Evolutionary conservation across 2,888 invertebrate genomes (phyloP).

Genomic region (Abrostola tripartita): DNA sequence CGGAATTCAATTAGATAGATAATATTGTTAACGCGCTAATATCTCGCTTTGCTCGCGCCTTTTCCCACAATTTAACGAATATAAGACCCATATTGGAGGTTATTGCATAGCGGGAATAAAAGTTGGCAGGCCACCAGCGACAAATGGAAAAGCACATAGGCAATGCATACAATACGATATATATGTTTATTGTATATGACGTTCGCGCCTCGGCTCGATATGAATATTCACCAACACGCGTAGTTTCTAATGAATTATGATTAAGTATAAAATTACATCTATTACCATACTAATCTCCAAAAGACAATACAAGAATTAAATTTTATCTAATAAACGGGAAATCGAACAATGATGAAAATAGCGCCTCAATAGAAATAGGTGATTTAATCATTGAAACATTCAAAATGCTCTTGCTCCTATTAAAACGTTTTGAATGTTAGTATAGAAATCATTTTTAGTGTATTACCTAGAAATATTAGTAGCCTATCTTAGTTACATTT

Average conservation of each 20-base stretch:
- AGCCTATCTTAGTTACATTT: constrained; percentile 26
- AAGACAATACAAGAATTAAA: not conserved
- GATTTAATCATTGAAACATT: not conserved
- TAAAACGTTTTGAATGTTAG: constrained; percentile 10
- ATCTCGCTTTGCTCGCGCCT: constrained; percentile 11
- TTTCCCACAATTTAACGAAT: constrained; percentile 18
- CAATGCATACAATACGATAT: not conserved
- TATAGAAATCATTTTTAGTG: constrained; percentile 22
- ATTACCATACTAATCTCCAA: constrained; percentile 5
- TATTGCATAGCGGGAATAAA: constrained; percentile 6
- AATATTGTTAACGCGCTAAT: constrained; percentile 44
- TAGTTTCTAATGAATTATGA: constrained; percentile 20
- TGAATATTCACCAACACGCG: constrained; percentile 46
- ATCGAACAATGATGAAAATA: not conserved
- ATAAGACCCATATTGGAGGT: not conserved
- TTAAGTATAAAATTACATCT: constrained; percentile 4
- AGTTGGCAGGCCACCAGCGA: not conserved
- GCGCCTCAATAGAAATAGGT: not conserved
- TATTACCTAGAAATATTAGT: constrained; percentile 37
- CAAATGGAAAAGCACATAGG: not conserved
- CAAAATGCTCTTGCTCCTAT: no score
- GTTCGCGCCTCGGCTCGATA: not conserved
- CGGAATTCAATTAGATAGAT: constrained; percentile 50
- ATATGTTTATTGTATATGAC: not conserved
- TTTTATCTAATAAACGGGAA: not conserved